Evolutionary conservation across 1,140 invertebrate genomes (phyloP).

Genomic region (Drosophila leontia): DNA sequence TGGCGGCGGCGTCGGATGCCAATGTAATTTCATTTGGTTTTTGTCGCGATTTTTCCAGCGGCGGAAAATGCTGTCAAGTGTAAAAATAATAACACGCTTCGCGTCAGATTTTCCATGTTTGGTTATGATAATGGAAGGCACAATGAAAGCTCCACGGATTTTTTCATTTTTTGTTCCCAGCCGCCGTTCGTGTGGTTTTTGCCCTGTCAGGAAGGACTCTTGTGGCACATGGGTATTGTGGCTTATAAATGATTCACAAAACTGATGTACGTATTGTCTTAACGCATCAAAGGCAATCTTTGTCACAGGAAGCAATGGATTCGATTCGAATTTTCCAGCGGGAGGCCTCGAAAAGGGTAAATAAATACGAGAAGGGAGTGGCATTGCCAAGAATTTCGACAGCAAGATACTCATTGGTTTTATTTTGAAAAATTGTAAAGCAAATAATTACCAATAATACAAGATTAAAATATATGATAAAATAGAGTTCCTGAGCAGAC

Average conservation of each 20-base stretch:
- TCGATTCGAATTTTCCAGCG: slow-evolving; percentile 10
- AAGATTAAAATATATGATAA: neutral
- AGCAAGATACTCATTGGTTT: neutral
- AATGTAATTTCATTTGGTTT: slow-evolving; percentile 49
- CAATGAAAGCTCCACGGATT: slow-evolving; percentile 49
- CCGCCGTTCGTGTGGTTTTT: slow-evolving; percentile 23
- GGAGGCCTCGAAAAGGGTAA: slow-evolving; percentile 21
- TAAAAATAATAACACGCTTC: slow-evolving; percentile 71
- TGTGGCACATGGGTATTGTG: slow-evolving; percentile 33
- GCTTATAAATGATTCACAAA: slow-evolving; percentile 66
- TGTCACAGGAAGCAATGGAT: slow-evolving; percentile 58
- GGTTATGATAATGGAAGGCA: slow-evolving; percentile 71
- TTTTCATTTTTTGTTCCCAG: slow-evolving; percentile 30
- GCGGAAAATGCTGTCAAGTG: slow-evolving; percentile 58
- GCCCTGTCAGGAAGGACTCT: slow-evolving; percentile 37
- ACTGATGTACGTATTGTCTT: slow-evolving; percentile 58
- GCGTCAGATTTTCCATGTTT: slow-evolving; percentile 75
- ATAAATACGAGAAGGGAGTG: slow-evolving; percentile 8
- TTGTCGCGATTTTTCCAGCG: slow-evolving; percentile 43
- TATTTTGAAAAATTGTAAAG: neutral
- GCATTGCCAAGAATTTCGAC: neutral
- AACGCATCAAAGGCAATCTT: slow-evolving; percentile 64
- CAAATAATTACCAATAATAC: neutral
- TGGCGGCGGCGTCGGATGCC: neutral
- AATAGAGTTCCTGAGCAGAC: neutral